Base-by-base conservation (phyloP, 1,140 invertebrate species). In the Drosophila pandora region DNA sequence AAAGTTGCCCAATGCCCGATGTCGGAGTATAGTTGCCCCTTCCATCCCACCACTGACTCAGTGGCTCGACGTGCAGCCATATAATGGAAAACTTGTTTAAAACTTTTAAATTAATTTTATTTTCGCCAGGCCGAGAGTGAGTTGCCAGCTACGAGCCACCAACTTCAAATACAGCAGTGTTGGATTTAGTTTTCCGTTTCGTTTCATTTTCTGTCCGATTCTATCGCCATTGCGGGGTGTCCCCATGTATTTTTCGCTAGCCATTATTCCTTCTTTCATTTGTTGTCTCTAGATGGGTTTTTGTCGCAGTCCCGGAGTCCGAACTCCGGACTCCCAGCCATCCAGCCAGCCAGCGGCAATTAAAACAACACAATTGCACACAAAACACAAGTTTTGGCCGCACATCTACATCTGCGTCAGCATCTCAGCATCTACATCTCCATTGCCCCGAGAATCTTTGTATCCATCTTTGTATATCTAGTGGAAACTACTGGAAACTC, bases 61-160 rank as follows among this genome's bases (percentile, higher is more conserved):
- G 6, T 32, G 34, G 12, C 68, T 22, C 70, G 53, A 56, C 62
- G 64, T 64, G 58, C 56, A 55, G 78, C 73, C 67, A 45, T 72
- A 82, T 80, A 85, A 87, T 85, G 82, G 73, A 88, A 87, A 87
- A 87, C 84, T 87, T 88, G 79, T 76, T 87, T 82, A 75, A 87
- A 84, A 88, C 79, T 87, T 87, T 87, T 79, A 87, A 87, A 83
- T 88, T 83, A 87, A 83, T 88, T 87, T 83, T 87, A 78, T 85
- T 85, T 87, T 82, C 69, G 55, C 60, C 56, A 76, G 78, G 50
- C 70, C 28, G 50, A 53, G 50, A 53, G 30, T 17, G 48, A 41
- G 45, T 8, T 32, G 45, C 1, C 21, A 23, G 50, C 25, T 28
- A 28, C 17, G 17, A 17, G 17, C n/a, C 34, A 43, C 7, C 45